Conservation (phyloP, 1,140 invertebrate species). For the Zaprionus kolodkinae region DNA sequence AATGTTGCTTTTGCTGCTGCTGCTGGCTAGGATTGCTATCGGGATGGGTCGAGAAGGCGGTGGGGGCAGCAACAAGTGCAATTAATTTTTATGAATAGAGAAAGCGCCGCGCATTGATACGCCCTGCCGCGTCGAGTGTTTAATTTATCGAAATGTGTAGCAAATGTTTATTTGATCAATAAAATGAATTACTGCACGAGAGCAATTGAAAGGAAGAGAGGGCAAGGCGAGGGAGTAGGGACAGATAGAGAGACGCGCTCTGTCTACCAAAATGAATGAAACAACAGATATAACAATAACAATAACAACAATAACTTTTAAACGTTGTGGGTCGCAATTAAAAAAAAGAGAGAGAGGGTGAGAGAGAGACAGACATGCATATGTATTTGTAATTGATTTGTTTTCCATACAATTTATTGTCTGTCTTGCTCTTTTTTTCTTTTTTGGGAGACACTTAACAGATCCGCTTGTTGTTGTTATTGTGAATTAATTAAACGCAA, state of each 20-base stretch:
- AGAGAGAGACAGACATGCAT: neutral
- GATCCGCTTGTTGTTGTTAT: constrained; percentile 38
- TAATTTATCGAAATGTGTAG: constrained; percentile 81
- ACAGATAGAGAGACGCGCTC: neutral
- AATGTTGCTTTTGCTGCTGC: too few species aligned
- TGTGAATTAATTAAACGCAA: constrained; percentile 64
- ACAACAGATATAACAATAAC: constrained; percentile 45
- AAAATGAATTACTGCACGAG: constrained; percentile 79
- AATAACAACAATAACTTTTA: constrained; percentile 38
- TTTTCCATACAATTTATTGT: constrained; percentile 75
- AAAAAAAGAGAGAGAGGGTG: constrained; percentile 8
- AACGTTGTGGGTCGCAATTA: constrained; percentile 40
- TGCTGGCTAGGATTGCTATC: too few species aligned
- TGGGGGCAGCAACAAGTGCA: constrained; percentile 66
- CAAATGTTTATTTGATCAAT: constrained; percentile 82
- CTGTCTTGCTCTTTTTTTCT: constrained; percentile 16
- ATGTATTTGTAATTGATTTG: constrained; percentile 75
- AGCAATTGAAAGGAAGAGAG: constrained; percentile 8
- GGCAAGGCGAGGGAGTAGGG: neutral
- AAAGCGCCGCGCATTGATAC: constrained; percentile 55
- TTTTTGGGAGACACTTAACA: constrained; percentile 41
- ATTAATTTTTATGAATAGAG: constrained; percentile 80
- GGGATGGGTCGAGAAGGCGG: neutral
- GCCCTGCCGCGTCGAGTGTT: constrained; percentile 59
- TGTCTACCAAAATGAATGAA: constrained; percentile 64